Conservation (phyloP, 2,113 vertebrate species). For the Sander lucioperca region DNA sequence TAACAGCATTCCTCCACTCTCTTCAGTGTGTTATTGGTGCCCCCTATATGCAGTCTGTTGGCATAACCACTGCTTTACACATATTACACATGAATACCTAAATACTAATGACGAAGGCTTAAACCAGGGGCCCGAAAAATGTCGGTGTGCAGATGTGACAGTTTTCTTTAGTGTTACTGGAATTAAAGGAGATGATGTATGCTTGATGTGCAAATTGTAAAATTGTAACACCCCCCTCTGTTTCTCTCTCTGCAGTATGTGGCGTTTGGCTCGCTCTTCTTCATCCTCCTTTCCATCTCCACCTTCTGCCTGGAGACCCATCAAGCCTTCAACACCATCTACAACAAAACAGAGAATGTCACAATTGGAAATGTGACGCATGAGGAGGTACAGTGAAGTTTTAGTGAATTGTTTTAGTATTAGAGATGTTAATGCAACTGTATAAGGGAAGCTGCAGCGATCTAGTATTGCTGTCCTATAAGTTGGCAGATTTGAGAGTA, state of each 20-base stretch:
- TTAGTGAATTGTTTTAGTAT: neutral
- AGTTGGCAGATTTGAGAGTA: neutral
- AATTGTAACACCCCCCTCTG: neutral
- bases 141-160: neutral
- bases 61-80: constrained; percentile 7
- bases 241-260: constrained; percentile 86
- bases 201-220: neutral
- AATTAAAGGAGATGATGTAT: neutral
- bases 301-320: constrained; percentile 99
- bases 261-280: constrained; percentile 95
- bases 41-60: constrained; percentile 51
- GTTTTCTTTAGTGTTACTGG: neutral
- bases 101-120: neutral
- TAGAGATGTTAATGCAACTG: neutral
- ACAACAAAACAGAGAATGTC: constrained; percentile 92
- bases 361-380: constrained; percentile 88
- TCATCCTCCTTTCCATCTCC: constrained; percentile 98
- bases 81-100: constrained; percentile 49
- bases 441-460: neutral
- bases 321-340: constrained; percentile 95
- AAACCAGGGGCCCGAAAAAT: neutral
- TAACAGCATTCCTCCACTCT: constrained; percentile 28
- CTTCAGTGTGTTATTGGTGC: constrained; percentile 42
- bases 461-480: neutral
- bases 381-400: constrained; percentile 77